phyloP scores from a whole-genome alignment of 23 tunicate genomes.

The Ciona savignyi region DNA sequence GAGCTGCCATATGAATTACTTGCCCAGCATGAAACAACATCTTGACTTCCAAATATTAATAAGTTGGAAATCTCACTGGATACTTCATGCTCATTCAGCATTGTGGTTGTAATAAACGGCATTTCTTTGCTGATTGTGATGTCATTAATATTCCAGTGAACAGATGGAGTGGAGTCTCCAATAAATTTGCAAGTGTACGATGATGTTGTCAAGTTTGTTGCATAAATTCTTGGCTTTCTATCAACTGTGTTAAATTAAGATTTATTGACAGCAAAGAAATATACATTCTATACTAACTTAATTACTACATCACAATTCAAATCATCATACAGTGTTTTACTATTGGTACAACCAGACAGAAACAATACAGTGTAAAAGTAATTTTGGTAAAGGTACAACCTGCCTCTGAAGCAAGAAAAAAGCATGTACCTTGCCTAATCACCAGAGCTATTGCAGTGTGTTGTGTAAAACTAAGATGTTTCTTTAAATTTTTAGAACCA shows the following conservation, averaged over 20 bases:
- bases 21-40: slow-evolving; percentile 2
- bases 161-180: background rate
- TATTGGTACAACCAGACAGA: too few species aligned
- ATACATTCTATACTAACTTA: too few species aligned
- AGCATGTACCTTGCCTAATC: too few species aligned
- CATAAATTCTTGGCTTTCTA: background rate
- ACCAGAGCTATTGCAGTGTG: too few species aligned
- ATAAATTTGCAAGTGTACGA: slow-evolving; percentile 6
- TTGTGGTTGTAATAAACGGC: background rate
- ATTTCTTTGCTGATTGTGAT: background rate
- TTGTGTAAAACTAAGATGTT: too few species aligned
- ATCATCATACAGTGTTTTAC: too few species aligned
- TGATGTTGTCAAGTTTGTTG: background rate
- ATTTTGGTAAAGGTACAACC: too few species aligned
- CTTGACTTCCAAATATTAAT: slow-evolving; percentile 1
- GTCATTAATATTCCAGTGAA: slow-evolving; percentile 4
- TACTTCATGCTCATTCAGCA: background rate
- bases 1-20: background rate
- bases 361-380: too few species aligned
- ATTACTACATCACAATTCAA: too few species aligned
- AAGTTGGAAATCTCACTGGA: background rate
- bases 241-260: background rate
- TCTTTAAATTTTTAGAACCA: too few species aligned
- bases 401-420: too few species aligned
- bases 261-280: too few species aligned